Evolutionary conservation across 2,888 invertebrate species (phyloP).

Genomic region (Pandemis cinnamomeana): DNA sequence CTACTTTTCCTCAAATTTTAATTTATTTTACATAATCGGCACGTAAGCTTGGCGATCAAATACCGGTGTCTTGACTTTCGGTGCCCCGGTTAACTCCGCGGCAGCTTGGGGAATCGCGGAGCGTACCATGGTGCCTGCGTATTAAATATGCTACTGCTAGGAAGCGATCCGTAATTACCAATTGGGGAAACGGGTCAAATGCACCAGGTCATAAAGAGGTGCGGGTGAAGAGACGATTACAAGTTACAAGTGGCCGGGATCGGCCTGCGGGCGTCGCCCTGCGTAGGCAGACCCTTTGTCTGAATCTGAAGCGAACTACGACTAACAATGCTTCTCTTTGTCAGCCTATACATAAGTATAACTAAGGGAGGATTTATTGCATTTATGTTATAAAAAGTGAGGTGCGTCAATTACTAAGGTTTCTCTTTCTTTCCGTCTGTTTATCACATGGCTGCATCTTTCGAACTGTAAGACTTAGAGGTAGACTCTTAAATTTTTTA

Average conservation of each 20-base stretch:
- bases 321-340: constrained; percentile 17
- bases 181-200: constrained; percentile 13
- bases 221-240: constrained; percentile 56
- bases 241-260: constrained; percentile 54
- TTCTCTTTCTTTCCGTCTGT: too few species aligned
- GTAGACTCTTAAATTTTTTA: too few species aligned
- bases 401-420: not conserved
- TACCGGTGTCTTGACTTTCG: not conserved
- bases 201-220: constrained; percentile 47
- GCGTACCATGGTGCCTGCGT: not conserved
- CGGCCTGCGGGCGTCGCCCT: constrained; percentile 65
- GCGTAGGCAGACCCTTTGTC: constrained; percentile 74
- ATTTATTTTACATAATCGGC: too few species aligned
- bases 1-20: too few species aligned
- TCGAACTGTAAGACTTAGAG: too few species aligned
- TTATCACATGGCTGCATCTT: too few species aligned
- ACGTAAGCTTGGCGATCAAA: too few species aligned
- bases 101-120: not conserved
- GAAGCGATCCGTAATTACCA: constrained; percentile 13
- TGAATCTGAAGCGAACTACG: constrained; percentile 41
- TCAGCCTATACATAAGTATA: not conserved
- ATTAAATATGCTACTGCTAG: not conserved
- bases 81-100: not conserved
- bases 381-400: not conserved
- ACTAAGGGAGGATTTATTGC: not conserved